These are phyloP conservation scores for Eledona agricola DNA, from an alignment of 2,888 invertebrate genomes.

Conservation along the genomic window DNA sequence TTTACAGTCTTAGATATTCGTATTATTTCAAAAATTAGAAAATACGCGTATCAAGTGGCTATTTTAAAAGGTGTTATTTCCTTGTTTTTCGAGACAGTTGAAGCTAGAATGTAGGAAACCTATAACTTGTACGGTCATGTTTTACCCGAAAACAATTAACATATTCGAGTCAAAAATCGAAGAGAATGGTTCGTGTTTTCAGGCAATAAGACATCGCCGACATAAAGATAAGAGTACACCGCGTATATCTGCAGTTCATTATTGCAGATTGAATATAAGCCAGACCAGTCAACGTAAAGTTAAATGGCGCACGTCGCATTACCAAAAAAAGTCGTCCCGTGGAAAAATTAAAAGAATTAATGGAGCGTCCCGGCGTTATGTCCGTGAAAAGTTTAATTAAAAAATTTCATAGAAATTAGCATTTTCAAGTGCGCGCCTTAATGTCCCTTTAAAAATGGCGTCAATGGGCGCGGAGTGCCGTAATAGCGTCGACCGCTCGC, in stretches of 20 bases:
- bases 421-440: slow-evolving; percentile 13
- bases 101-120: too few relatives aligned
- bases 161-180: slow-evolving; percentile 24
- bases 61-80: too few relatives aligned
- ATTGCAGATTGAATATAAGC: slow-evolving; percentile 52
- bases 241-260: slow-evolving; percentile 51
- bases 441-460: slow-evolving; percentile 5
- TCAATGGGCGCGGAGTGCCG: slow-evolving; percentile 41
- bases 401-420: slow-evolving; percentile 49
- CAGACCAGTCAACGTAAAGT: slow-evolving; percentile 49
- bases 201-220: slow-evolving; percentile 46
- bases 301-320: slow-evolving; percentile 51
- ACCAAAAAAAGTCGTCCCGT: slow-evolving; percentile 51
- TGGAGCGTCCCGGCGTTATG: slow-evolving; percentile 47
- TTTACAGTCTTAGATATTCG: too few relatives aligned
- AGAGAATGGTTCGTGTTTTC: slow-evolving; percentile 41
- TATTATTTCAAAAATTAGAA: too few relatives aligned
- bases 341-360: slow-evolving; percentile 55
- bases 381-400: slow-evolving; percentile 49
- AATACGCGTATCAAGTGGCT: too few relatives aligned
- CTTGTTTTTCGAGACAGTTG: too few relatives aligned
- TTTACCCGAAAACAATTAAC: too few relatives aligned
- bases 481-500: slow-evolving; percentile 52
- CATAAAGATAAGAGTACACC: slow-evolving; percentile 50
- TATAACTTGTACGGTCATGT: too few relatives aligned